Evolutionary conservation across 2,113 vertebrate species (phyloP).

Genomic region (Crotalus tigris): DNA sequence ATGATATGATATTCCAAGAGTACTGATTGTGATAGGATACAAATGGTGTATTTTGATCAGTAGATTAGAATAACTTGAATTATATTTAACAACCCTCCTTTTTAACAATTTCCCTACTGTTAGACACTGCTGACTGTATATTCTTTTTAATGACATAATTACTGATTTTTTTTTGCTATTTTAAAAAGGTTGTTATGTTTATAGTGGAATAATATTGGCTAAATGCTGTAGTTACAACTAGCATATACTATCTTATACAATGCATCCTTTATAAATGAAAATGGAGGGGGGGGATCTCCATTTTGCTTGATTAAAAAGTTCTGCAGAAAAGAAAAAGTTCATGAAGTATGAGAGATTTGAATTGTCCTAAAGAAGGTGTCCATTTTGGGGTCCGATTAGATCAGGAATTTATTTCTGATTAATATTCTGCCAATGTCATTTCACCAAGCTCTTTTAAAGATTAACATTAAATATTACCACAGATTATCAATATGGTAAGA

Average conservation of each 20-base stretch:
- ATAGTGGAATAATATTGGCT: not conserved
- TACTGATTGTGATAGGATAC: not conserved
- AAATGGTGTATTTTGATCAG: not conserved
- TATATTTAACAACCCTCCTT: not conserved
- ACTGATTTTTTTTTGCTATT: not conserved
- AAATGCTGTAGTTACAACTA: not conserved
- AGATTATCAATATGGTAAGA: not conserved
- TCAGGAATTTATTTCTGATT: not conserved
- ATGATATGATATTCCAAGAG: not conserved
- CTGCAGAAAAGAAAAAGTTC: not conserved
- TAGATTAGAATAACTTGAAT: not conserved
- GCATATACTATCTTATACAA: not conserved
- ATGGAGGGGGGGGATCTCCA: not conserved
- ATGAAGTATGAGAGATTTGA: not conserved
- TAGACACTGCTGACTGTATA: not conserved
- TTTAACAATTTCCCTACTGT: not conserved
- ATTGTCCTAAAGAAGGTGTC: not conserved
- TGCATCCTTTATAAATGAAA: not conserved
- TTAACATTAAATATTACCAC: not conserved
- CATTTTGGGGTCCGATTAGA: not conserved
- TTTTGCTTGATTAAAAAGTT: not conserved
- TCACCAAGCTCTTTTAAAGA: not conserved
- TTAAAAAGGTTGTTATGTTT: not conserved
- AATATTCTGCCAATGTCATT: not conserved
- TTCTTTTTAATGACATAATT: not conserved